Base-by-base conservation (phyloP, 92 coral and sea anemone genomes). In the Palythoa grandis region DNA sequence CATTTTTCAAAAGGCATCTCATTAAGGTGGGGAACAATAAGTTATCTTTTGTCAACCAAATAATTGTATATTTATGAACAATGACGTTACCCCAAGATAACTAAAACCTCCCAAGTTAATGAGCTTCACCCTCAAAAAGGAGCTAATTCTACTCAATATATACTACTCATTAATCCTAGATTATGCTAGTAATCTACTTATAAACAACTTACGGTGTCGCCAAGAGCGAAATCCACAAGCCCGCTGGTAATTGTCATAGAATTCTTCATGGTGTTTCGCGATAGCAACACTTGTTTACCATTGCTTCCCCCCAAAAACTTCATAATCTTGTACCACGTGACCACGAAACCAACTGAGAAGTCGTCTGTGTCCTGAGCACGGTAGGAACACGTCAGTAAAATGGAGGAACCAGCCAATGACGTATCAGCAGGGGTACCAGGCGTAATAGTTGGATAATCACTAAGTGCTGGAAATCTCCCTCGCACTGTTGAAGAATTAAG, bases 311-410 rank as follows among this genome's bases (percentile, higher is more conserved):
- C 97, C 38, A 92, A 78, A 65, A 92, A 91, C 16, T 90, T 91
- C 88, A 90, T 74, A 57, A 70, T 77, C 53, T 92, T 94, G 83
- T 89, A 92, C 97, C 95, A 94, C 86, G 95, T 94, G 90, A 94
- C 92, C 24, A 37, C 66, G 61, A 78, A 92, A 11, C 86, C 83
- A 50, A 88, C 90, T 53, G 79, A 58, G 65, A 52, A 86, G 22
- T 89, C 88, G 7, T 89, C 93, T 24, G 92, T 74, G 79, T 86
- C 93, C 5, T 39, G 83, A 0, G 87, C 86, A 56, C 78, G 89
- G 73, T 83, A 94, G 19, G 95, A 67, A 24, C 97, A 94, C 23
- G 70, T 78, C 35, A 94, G 89, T 24, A 74, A 87, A 72, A 94
- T 70, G 37, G 95, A 91, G 16, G 88, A 72, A 39, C 92, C 72